phyloP scores from a whole-genome alignment of 53 echinoderm and acorn worm species.

The Actinopyga echinites region DNA sequence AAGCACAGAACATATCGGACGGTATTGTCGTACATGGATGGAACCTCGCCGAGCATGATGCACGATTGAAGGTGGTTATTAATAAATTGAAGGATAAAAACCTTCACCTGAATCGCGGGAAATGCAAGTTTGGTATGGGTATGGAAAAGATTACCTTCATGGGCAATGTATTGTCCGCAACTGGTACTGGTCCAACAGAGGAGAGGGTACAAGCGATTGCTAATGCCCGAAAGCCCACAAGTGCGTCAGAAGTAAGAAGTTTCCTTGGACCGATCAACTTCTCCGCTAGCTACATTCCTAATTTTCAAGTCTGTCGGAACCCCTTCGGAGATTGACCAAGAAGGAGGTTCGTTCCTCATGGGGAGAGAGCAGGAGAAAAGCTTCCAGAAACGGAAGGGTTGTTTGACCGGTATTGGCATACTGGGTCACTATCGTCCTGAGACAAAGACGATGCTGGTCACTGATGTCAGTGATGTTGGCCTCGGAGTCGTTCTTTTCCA shows the following conservation, averaged over 20 bases:
- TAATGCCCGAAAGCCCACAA: conserved; percentile 38
- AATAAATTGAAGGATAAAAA: conserved; percentile 46
- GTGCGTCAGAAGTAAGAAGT: conserved; percentile 26
- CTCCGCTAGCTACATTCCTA: conserved; percentile 67
- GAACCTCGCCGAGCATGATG: conserved; percentile 48
- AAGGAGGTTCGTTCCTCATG: conserved; percentile 34
- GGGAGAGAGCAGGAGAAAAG: conserved; percentile 50
- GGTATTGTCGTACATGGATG: conserved; percentile 42
- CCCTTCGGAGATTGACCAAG: conserved; percentile 44
- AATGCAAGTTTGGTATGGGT: conserved; percentile 43
- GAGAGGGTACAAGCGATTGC: conserved; percentile 49
- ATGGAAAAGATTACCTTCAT: conserved; percentile 47
- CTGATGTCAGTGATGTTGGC: conserved; percentile 47
- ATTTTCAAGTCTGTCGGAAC: conserved; percentile 59
- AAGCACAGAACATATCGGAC: conserved; percentile 46
- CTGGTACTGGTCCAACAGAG: conserved; percentile 54
- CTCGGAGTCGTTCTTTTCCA: conserved; percentile 38
- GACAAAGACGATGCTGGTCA: conserved; percentile 39
- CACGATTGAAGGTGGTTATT: conserved; percentile 48
- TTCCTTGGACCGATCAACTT: too few species aligned
- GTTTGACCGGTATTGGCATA: conserved; percentile 30
- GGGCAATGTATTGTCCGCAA: conserved; percentile 41
- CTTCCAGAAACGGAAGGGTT: conserved; percentile 41
- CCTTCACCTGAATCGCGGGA: conserved; percentile 56
- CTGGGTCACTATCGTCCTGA: conserved; percentile 56